Percentiles rank a stretch among this genome's conserved stretches.
Evolutionary conservation across 2,113 vertebrate genomes (phyloP).

Genomic region (Mesitornis unicolor): DNA sequence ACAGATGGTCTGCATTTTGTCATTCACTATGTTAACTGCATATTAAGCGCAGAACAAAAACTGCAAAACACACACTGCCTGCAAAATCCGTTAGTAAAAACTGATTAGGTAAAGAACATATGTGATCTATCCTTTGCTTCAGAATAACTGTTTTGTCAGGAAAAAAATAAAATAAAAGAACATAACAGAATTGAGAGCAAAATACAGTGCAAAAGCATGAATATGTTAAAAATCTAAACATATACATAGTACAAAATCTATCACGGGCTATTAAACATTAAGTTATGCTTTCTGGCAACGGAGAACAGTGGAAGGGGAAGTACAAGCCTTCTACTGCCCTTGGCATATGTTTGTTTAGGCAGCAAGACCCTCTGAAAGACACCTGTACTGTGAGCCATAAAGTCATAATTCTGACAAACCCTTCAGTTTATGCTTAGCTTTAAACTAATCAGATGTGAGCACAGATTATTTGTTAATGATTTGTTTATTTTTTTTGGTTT

Average conservation of each 20-base stretch:
- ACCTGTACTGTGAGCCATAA: accelerated
- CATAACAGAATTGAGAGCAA: not conserved
- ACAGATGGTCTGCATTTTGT: not conserved
- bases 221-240: not conserved
- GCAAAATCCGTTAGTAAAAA: not conserved
- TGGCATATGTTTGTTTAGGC: accelerated
- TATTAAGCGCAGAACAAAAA: not conserved
- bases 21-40: not conserved
- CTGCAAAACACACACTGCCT: not conserved
- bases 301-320: not conserved
- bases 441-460: not conserved
- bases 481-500: not conserved
- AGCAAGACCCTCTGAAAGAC: not conserved
- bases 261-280: not conserved
- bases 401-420: not conserved
- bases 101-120: not conserved
- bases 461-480: not conserved
- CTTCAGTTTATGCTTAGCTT: not conserved
- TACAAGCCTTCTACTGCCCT: not conserved
- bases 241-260: not conserved
- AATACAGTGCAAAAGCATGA: not conserved
- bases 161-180: not conserved
- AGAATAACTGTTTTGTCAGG: not conserved
- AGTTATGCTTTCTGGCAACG: not conserved
- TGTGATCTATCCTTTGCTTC: not conserved